Evolutionary conservation across 1,140 invertebrate genomes (phyloP).

Genomic region (Aphidius gifuensis): DNA sequence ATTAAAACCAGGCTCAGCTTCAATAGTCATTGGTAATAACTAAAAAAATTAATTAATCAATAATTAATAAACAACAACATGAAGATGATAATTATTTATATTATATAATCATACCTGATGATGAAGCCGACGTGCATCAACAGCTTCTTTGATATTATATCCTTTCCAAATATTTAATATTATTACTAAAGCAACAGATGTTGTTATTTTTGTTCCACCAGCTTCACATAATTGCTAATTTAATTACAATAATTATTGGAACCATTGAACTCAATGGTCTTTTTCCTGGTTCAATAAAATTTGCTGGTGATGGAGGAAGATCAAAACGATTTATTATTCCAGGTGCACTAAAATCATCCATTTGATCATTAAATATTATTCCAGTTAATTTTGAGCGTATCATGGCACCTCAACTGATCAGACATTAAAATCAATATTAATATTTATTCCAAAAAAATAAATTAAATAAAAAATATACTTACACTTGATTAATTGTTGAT

Average conservation of each 20-base stretch:
- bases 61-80: no score
- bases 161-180: conserved; percentile 41
- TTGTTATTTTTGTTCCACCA: conserved; percentile 86
- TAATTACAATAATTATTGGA: conserved; percentile 69
- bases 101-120: conserved; percentile 47
- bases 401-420: conserved; percentile 70
- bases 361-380: conserved; percentile 90
- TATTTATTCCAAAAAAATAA: no score
- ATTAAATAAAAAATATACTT: conserved; percentile 46
- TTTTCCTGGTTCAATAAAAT: conserved; percentile 77
- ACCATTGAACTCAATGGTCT: conserved; percentile 88
- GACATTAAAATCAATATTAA: conserved; percentile 25
- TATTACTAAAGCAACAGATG: conserved; percentile 70
- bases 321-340: conserved; percentile 74
- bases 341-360: conserved; percentile 93
- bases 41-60: no score
- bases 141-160: conserved; percentile 43
- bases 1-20: conserved; percentile 62
- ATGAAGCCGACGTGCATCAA: conserved; percentile 45
- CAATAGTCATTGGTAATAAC: conserved; percentile 63
- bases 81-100: no score
- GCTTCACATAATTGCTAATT: no score
- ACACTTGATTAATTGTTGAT: conserved; percentile 86
- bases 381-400: conserved; percentile 73
- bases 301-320: conserved; percentile 74